Evolutionary conservation across 2,888 invertebrate species (phyloP).

Genomic region (Leptinotarsa haldemani): DNA sequence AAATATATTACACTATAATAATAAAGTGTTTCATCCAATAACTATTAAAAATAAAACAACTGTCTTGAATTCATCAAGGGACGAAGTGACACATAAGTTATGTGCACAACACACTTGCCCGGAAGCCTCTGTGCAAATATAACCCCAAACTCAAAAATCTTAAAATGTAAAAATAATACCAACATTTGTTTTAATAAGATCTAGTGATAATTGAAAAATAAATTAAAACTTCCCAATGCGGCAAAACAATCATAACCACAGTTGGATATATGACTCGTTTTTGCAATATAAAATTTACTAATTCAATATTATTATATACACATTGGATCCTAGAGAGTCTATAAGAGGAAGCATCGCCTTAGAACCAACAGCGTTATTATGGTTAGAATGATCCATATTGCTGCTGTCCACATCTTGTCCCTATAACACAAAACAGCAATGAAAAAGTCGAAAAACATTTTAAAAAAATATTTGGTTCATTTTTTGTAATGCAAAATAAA

Average conservation of each 20-base stretch:
- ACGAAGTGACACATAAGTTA: no score
- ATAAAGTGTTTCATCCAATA: no score
- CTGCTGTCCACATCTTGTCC: constrained; percentile 67
- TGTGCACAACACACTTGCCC: no score
- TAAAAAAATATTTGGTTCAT: not conserved
- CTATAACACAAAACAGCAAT: constrained; percentile 57
- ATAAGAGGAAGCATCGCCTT: constrained; percentile 67
- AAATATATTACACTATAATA: no score
- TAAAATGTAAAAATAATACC: not conserved
- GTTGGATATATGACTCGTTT: constrained; percentile 24
- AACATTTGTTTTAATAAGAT: not conserved
- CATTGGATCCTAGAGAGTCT: constrained; percentile 40
- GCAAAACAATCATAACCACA: constrained; percentile 2
- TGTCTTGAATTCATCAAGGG: no score
- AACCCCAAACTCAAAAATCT: not conserved
- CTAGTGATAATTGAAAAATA: not conserved
- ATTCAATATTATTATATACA: constrained; percentile 29
- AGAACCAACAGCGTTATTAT: constrained; percentile 67
- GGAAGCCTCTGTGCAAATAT: no score
- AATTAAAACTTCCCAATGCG: not conserved
- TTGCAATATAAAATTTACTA: constrained; percentile 40
- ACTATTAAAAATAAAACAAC: no score
- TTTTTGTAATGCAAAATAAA: not conserved
- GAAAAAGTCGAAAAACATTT: constrained; percentile 10
- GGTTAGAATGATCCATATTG: constrained; percentile 66